phyloP scores from a whole-genome alignment of 2,113 vertebrate genomes.

The Tursiops truncatus region DNA sequence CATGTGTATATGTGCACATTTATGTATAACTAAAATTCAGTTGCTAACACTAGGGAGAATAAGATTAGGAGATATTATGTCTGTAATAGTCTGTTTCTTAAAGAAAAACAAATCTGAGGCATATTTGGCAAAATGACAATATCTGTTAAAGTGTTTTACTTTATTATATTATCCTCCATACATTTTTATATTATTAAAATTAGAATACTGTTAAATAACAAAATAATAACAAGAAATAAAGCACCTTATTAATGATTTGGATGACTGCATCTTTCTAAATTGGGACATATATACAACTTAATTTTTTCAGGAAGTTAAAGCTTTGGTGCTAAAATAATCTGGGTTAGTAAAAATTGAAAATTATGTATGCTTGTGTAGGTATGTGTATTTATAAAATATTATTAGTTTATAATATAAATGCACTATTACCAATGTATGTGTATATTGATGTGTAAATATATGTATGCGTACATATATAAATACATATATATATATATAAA shows the following conservation, averaged over 20 bases:
- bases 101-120: not conserved
- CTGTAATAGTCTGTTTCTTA: not conserved
- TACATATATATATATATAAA: not conserved
- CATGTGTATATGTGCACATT: not conserved
- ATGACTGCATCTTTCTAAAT: not conserved
- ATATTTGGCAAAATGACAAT: not conserved
- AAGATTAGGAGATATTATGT: not conserved
- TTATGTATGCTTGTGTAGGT: not conserved
- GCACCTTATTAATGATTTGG: not conserved
- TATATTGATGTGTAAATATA: not conserved
- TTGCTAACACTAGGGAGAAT: not conserved
- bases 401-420: not conserved
- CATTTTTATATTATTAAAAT: not conserved
- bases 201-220: not conserved
- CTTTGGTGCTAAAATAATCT: not conserved
- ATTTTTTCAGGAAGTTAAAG: not conserved
- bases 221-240: constrained; percentile 12
- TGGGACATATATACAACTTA: not conserved
- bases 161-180: not conserved
- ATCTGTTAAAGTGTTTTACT: not conserved
- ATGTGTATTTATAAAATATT: not conserved
- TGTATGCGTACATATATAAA: not conserved
- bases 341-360: not conserved
- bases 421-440: not conserved
- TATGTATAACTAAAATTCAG: not conserved